These are phyloP conservation scores for Sepioteuthis lessoniana DNA, from an alignment of 2,888 invertebrate species.

Conservation along the genomic window DNA sequence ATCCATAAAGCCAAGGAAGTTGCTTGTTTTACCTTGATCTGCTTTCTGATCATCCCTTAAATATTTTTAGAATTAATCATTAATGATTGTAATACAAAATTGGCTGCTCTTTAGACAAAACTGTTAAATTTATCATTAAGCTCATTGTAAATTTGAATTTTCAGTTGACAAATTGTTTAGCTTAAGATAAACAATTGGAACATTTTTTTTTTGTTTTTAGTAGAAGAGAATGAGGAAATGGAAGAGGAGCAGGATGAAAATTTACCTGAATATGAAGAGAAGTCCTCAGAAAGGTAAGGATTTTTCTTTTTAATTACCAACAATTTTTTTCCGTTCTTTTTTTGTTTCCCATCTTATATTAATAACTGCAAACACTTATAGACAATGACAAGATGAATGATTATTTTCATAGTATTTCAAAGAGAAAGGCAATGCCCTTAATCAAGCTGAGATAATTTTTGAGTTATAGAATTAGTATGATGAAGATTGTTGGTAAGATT, in stretches of 20 bases:
- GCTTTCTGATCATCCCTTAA: no score
- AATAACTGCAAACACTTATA: neutral
- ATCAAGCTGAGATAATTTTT: neutral
- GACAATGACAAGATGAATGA: constrained; percentile 6
- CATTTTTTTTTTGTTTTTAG: neutral
- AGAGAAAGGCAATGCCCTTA: neutral
- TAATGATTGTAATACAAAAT: no score
- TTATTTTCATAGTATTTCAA: neutral
- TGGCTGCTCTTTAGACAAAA: no score
- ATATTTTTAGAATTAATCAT: no score
- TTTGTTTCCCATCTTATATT: neutral
- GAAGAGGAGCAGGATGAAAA: neutral
- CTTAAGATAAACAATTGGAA: no score
- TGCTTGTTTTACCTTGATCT: no score
- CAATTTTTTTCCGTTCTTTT: neutral
- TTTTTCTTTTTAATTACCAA: neutral
- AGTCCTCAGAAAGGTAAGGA: neutral
- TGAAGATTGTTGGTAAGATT: no score
- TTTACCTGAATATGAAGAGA: neutral
- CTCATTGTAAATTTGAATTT: no score
- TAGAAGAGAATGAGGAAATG: neutral
- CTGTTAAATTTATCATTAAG: no score
- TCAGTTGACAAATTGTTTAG: no score
- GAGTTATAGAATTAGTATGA: no score
- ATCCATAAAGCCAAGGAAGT: no score